Evolutionary conservation across 1,140 invertebrate species (phyloP), one percentile per base, ranked within the genome.

Genomic region (Hylaeus anthracinus): DNA sequence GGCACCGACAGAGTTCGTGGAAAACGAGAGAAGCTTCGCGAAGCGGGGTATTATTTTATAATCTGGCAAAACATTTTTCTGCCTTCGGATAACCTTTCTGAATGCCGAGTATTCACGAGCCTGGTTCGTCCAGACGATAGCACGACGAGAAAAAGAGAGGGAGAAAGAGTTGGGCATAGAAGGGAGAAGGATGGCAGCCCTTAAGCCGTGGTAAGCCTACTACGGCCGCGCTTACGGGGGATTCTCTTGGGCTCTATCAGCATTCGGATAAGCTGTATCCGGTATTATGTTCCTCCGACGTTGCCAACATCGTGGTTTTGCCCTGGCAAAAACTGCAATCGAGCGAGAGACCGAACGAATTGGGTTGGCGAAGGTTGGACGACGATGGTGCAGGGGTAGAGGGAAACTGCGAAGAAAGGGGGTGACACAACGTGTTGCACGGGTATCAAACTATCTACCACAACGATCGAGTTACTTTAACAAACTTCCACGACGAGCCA

Each of bases 201-300:
- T 73, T 90, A 89, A 90, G 89, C 87, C 86, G 84, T 69, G 84
- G 82, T 90, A 90, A 90, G 89, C 90, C 83, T 86, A 89, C 86
- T 89, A 90, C 73, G 84, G 83, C 80, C 87, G 84, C 84, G 78
- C 86, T 90, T 87, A 90, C 85, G 83, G 72, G 82, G 87, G 89
- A 89, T 90, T 87, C 80, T 80, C 77, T 45, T 81, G 48, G 73
- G 88, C 86, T 88, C 85, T 88, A 91, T 91, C 90, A 91, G 89
- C 89, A 90, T 90, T 90, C 83, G 88, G 89, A 91, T 91, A 91
- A 91, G 84, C 86, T 85, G 81, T 84, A 82, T 88, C 89, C 84
- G 83, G 85, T 89, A 90, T 91, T 90, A 88, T 88, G 88, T 88
- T 87, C 81, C 84, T 84, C 81, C 88, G 61, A 86, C 85, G 83